Base-by-base conservation (phyloP, 2,797 vertebrate species). In the Chelon labrosus region DNA sequence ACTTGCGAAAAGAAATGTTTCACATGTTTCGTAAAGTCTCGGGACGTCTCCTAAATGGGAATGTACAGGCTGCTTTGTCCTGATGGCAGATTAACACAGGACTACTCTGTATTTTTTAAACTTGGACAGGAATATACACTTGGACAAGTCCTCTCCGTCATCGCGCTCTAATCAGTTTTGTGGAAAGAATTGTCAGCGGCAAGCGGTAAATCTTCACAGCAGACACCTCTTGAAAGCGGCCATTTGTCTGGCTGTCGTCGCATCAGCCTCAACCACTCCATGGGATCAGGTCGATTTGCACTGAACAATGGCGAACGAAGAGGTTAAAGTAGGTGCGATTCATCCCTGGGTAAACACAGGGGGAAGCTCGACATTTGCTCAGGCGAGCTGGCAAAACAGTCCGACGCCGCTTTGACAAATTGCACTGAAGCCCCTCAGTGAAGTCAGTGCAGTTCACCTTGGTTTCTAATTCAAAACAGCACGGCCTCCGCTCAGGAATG, bases 361-460 rank as follows among this genome's bases (percentile, higher is more conserved):
- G 54, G 41, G 53, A 57, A n/a, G 57, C 66, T 68, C 7, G 0
- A 64, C 65, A 55, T 85, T 78, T 76, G 53, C 61, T 65, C 54
- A 41, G 69, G 38, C 75, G 39, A 44, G 72, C 75, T 73, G 65
- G 67, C 10, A 55, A 70, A 74, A 44, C 46, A 54, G 70, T 68
- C 65, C 82, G 13, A 73, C 65, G 0, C 81, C 75, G 44, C 16
- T 71, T 75, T 70, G 53, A 79, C 75, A 80, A 86, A 85, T 72
- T 57, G 62, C 51, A 25, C 65, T 17, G 2, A 70, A 76, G 72
- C 69, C 58, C n/a, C 58, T 54, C 5, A 3, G 44, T 65, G 3
- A 31, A 70, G 54, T 47, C 41, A 0, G 14, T 19, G 50, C 6
- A 16, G n/a, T 65, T 80, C 69, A 63, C 51, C 61, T 67, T 39